Percentiles rank a stretch among this genome's conserved stretches.
Evolutionary conservation across 1,140 invertebrate species (phyloP).

Genomic region (Wiebesia pumilae): DNA sequence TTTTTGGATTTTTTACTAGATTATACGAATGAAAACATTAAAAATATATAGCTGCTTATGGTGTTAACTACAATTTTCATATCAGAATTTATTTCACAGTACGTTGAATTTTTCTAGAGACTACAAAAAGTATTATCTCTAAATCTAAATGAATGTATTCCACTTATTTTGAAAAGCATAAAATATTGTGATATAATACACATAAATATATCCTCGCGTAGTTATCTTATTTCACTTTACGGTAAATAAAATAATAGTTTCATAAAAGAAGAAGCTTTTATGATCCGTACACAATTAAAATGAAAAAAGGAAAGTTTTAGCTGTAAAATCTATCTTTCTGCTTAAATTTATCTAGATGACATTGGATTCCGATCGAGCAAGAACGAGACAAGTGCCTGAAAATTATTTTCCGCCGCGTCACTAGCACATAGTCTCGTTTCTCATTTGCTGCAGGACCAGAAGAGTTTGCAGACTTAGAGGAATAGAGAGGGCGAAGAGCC

Average conservation of each 20-base stretch:
- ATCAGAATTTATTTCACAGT: neutral
- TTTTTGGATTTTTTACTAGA: neutral
- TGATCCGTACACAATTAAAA: neutral
- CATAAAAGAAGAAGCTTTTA: neutral
- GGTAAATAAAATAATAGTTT: neutral
- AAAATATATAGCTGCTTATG: neutral
- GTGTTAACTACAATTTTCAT: neutral
- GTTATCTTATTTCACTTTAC: neutral
- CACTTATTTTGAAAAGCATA: neutral
- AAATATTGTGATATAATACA: neutral
- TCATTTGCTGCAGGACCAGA: constrained; percentile 36
- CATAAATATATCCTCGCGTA: neutral
- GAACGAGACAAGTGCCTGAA: constrained; percentile 16
- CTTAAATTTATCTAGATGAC: constrained; percentile 12
- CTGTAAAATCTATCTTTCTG: neutral
- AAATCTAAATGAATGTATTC: neutral
- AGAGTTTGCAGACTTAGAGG: constrained; percentile 37
- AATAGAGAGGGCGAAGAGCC: constrained; percentile 39
- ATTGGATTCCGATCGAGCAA: neutral
- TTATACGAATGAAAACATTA: neutral
- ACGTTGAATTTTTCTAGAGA: neutral
- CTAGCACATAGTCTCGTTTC: constrained; percentile 25
- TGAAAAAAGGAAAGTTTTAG: neutral
- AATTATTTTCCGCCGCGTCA: constrained; percentile 45
- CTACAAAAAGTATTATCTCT: neutral